Evolutionary conservation across 1,140 invertebrate species (phyloP), one percentile per base, ranked within the genome.

Genomic region (Tribolium castaneum): DNA sequence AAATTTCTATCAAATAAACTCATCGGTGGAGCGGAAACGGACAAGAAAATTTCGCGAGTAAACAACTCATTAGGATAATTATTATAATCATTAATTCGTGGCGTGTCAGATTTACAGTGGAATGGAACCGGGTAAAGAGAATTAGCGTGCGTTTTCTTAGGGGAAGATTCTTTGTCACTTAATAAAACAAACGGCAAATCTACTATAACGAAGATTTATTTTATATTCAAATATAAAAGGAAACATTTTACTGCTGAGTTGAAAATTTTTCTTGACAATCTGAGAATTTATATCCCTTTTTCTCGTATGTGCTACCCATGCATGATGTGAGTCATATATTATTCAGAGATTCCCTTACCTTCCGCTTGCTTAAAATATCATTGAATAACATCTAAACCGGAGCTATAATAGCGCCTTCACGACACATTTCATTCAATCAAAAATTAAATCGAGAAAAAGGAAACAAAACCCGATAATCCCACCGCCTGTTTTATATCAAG

Each of bases 201-300:
- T 59, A 30, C 52, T 62, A 49, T 81, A 79, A 79, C 71, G 56
- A 72, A 81, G 80, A 81, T 81, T 81, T 79, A 81, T 81, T 74
- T 77, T 73, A 75, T 75, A 77, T 79, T 81, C 78, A 81, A 70
- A 76, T 81, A 81, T 79, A 77, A 74, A 79, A 72, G 78, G 78
- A 79, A 81, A 81, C 78, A 66, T 76, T 79, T 81, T 81, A 79
- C 73, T 75, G 78, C 78, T 78, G 75, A 81, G 80, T 77, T 77
- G 75, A 81, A 79, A 81, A 81, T 80, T 81, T 80, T 80, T 75
- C 81, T 77, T 80, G 77, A 80, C 81, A 82, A 82, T 82, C 79
- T 76, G 79, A 79, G 72, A 82, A 82, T 82, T 79, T 82, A 82
- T 82, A 75, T 74, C 50, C 77, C 75, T 82, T 80, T 79, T 82